These are phyloP conservation scores for Enteromius afrohamiltoni DNA, from an alignment of 2,797 vertebrate genomes.

Conservation along the genomic window DNA sequence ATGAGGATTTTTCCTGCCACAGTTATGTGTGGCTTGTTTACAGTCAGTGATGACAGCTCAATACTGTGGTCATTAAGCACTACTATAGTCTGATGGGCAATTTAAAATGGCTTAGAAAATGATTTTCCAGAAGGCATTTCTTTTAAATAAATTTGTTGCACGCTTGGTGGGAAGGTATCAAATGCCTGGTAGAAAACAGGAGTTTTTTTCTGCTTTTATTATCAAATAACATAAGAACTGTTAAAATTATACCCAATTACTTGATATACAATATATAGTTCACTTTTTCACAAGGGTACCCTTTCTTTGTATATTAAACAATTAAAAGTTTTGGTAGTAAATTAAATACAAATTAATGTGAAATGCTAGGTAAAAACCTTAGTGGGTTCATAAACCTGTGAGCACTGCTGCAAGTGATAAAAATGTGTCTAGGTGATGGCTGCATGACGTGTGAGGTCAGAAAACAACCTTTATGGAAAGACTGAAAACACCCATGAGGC, in stretches of 20 bases:
- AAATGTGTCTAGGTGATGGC: not conserved
- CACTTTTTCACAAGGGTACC: not conserved
- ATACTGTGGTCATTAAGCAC: not conserved
- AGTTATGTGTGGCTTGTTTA: not conserved
- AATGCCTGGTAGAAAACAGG: not conserved
- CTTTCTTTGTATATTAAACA: not conserved
- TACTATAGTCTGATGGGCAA: not conserved
- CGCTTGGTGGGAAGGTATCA: not conserved
- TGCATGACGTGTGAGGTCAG: not conserved
- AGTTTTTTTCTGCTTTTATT: no score
- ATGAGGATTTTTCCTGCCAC: not conserved
- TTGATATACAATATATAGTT: no score
- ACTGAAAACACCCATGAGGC: not conserved
- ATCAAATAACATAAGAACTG: not conserved
- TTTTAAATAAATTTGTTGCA: not conserved
- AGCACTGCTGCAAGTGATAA: not conserved
- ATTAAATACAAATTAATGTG: not conserved
- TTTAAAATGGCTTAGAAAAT: not conserved
- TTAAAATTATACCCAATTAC: not conserved
- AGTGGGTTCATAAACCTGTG: not conserved
- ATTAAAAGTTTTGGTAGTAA: not conserved
- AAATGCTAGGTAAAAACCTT: not conserved
- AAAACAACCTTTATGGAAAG: constrained; percentile 3
- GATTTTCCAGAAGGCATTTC: not conserved
- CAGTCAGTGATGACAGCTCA: not conserved